These are phyloP conservation scores for Argyrosomus regius DNA, from an alignment of 2,797 vertebrate species.

Conservation along the genomic window DNA sequence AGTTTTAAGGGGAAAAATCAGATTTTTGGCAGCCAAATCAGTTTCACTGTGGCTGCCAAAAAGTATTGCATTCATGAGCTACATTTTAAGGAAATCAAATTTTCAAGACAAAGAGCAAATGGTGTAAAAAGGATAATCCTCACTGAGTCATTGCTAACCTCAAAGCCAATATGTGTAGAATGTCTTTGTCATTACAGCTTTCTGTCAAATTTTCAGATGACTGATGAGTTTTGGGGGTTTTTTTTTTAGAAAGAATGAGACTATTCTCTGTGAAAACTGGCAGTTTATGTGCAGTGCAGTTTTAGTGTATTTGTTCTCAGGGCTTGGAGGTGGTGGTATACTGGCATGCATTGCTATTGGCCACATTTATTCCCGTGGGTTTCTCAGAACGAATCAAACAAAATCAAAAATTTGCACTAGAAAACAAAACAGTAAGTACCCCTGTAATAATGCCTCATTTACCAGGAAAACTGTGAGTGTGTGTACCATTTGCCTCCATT, in stretches of 20 bases:
- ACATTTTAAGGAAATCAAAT: constrained; percentile 10
- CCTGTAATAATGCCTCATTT: too few relatives aligned
- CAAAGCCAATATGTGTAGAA: neutral
- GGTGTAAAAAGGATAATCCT: constrained; percentile 1
- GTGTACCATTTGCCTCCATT: neutral
- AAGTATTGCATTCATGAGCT: constrained; percentile 9
- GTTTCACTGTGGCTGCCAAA: constrained; percentile 6
- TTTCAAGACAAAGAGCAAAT: constrained; percentile 15
- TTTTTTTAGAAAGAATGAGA: neutral
- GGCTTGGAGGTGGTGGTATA: neutral
- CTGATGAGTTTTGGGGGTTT: neutral
- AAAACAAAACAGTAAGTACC: neutral
- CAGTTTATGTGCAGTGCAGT: neutral
- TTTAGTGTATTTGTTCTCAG: neutral
- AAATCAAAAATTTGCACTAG: neutral
- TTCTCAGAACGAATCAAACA: neutral
- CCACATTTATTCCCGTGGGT: neutral
- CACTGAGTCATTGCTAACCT: neutral
- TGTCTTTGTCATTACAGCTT: neutral
- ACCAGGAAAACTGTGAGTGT: neutral
- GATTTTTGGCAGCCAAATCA: constrained; percentile 1
- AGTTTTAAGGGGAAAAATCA: constrained; percentile 16
- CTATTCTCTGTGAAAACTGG: neutral
- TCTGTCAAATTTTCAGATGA: neutral
- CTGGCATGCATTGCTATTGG: neutral